phyloP scores from a whole-genome alignment of 2,797 vertebrate genomes.

The Malurus leucopterus region DNA sequence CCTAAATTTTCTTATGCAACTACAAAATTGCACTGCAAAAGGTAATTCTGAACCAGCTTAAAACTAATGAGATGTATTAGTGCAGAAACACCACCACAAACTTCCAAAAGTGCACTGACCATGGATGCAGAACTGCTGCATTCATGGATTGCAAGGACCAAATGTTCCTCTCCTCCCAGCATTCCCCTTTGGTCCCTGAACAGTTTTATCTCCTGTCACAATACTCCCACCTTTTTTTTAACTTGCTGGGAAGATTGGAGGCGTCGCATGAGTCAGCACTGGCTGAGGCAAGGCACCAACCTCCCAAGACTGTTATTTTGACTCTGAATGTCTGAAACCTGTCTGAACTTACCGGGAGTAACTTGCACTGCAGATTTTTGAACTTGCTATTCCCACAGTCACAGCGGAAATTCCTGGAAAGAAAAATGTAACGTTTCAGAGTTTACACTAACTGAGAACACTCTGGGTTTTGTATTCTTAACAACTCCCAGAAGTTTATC shows the following conservation, averaged over 20 bases:
- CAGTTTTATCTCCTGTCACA: neutral
- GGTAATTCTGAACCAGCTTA: neutral
- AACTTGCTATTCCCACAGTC: slow-evolving; percentile 96
- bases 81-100: accelerated
- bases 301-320: neutral
- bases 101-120: accelerated
- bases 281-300: neutral
- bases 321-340: neutral
- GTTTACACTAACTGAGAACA: neutral
- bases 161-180: neutral
- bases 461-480: neutral
- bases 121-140: neutral
- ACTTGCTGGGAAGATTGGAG: neutral
- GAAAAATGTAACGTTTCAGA: neutral
- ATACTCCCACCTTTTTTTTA: neutral
- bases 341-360: slow-evolving; percentile 81
- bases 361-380: slow-evolving; percentile 87
- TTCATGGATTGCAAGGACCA: neutral
- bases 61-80: neutral
- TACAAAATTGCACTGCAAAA: neutral
- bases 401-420: slow-evolving; percentile 78
- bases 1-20: neutral
- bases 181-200: neutral
- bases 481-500: neutral
- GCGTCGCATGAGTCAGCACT: accelerated